Conservation (phyloP, 2,888 invertebrate genomes). For the Masnerella sp. region DNA sequence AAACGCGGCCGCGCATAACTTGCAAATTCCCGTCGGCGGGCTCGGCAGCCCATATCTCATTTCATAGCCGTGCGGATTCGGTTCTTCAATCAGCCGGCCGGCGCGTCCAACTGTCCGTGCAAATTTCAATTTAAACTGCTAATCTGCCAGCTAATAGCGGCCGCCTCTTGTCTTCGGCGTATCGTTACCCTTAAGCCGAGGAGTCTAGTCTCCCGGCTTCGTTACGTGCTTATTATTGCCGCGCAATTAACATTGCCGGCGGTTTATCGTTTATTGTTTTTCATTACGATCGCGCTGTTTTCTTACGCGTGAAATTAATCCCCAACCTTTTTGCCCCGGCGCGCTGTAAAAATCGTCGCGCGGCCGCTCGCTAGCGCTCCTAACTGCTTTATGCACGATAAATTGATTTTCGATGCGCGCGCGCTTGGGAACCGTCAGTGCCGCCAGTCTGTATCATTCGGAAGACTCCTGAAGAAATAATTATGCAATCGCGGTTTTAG, state of each 20-base stretch:
- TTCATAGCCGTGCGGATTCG: constrained; percentile 74
- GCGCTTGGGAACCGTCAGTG: too few species aligned
- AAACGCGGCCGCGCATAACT: constrained; percentile 69
- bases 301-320: constrained; percentile 48
- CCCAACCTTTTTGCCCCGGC: too few species aligned
- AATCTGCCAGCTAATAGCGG: constrained; percentile 77
- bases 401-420: too few species aligned
- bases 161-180: constrained; percentile 56
- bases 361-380: too few species aligned
- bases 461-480: too few species aligned
- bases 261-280: constrained; percentile 54
- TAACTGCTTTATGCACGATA: too few species aligned
- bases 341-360: too few species aligned
- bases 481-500: too few species aligned
- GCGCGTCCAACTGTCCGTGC: constrained; percentile 77
- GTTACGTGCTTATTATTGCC: constrained; percentile 48
- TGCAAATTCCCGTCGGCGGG: constrained; percentile 69
- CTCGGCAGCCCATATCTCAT: constrained; percentile 70
- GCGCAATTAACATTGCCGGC: constrained; percentile 42
- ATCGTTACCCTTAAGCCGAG: constrained; percentile 49
- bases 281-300: constrained; percentile 35
- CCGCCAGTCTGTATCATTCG: too few species aligned
- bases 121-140: constrained; percentile 78
- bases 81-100: constrained; percentile 75
- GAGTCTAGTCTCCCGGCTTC: constrained; percentile 26